Base-by-base conservation (phyloP, 2,888 invertebrate genomes). In the Ormyrus rosae region DNA sequence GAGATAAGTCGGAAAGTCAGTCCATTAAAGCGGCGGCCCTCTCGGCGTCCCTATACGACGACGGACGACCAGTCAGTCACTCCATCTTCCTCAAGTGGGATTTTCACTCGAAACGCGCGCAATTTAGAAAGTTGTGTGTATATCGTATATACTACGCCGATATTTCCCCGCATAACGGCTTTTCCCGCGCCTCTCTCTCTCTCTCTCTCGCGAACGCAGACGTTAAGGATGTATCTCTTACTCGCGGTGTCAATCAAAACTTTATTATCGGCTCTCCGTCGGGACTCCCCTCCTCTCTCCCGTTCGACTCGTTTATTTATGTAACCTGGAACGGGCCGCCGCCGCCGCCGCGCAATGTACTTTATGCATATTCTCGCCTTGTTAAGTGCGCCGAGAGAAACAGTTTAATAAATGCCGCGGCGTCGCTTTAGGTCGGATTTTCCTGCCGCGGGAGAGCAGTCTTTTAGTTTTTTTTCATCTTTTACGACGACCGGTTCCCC, bases 41-140 rank as follows among this genome's bases (percentile, higher is more conserved):
- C 4, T 19, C 19, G 19, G 19, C 11, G 19, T 11, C 68, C 68
- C 48, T 53, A 3, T 0, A 34, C 34, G 34, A 34, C 34, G 34
- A 34, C 34, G 34, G 34, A 34, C 51, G 19, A n/a, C 50, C 19
- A 61, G 71, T 67, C 64, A 46, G 19, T 46, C 34, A 34, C 34
- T 64, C 55, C 11, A 10, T 64, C 46, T 64, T 63, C 55, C 53
- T 53, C 61, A 9, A 61, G 61, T 56, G 34, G 74, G 65, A 65
- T 74, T 74, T 74, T 74, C 74, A 65, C 74, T 48, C 19, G 63
- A 50, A 56, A 65, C 46, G 53, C 4, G 19, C 45, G 60, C 70
- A 50, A 65, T 74, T 65, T 74, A 74, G 74, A 74, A 74, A 74
- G 64, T 56, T 9, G 5, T n/a, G 34, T 34, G 61, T 8, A 46